Evolutionary conservation across 2,888 invertebrate genomes (phyloP), one percentile per base, ranked within the genome.

Genomic region (Watsonalla cultraria): DNA sequence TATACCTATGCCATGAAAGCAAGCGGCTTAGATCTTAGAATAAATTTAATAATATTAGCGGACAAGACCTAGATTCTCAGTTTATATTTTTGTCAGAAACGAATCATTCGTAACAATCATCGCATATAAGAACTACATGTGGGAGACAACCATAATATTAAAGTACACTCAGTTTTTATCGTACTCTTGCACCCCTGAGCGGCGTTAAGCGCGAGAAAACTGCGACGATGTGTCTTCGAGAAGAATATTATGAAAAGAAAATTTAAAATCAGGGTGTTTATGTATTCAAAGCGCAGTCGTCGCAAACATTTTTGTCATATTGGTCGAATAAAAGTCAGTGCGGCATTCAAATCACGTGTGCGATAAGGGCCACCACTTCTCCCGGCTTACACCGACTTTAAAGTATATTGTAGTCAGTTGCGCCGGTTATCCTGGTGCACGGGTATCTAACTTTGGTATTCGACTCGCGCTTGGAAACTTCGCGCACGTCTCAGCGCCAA

Each of bases 251-350:
- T 57, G 63, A 62, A 60, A 57, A 57, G 54, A 59, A 59, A 69
- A 62, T 65, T 72, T 69, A 70, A 69, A 70, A 67, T 69, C 67
- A 61, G 59, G 60, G 52, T 66, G 63, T 74, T 78, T 77, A 75
- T 66, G 78, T 79, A 84, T 83, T 82, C 84, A 82, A 77, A 81
- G 71, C 76, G 78, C 79, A 83, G 74, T 73, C 64, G 75, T 78
- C 72, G 75, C 78, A 78, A 82, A 80, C 78, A 83, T 84, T 84
- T 81, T 77, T 76, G 78, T 82, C 80, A 81, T 82, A 82, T 82
- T 82, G 79, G 81, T 79, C 75, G 76, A 79, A 78, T 82, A 82
- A 83, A 82, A 82, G 67, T 78, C 61, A 57, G 51, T 58, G 67
- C 59, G 64, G 69, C 70, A 85, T 84, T 84, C 85, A 74, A 77